Evolutionary conservation across 2,797 vertebrate species (phyloP), one percentile per base, ranked within the genome.

Genomic region (Mormyrus proboscirostris): DNA sequence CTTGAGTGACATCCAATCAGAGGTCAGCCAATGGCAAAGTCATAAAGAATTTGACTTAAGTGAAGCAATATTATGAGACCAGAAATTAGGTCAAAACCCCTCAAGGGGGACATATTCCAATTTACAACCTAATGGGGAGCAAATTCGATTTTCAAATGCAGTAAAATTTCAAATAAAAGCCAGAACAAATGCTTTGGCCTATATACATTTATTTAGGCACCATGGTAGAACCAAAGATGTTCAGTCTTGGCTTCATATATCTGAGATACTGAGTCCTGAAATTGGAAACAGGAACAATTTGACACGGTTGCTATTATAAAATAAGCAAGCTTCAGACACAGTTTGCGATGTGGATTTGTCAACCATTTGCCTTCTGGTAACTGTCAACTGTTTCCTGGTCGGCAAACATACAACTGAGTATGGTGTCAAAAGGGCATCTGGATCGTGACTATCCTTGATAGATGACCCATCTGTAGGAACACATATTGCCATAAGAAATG

Each of bases 81-180:
- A 53, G 65, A 88, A 88, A 53, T 51, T 49, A 51, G 65, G 65
- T 73, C 47, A 29, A 73, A 76, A 51, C 41, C 14, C 47, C 88
- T 88, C 86, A 57, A 87, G 55, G 53, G 79, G 57, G 12, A 86
- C 44, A 62, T 7, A 25, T 29, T 69, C 53, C 29, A 59, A 49
- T 86, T 89, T 85, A 14, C 41, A 65, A 29, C 41, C 22, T 69
- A 83, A 83, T 62, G 47, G 53, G 55, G 82, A 86, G 33, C 41
- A 44, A 57, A 84, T 65, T 59, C 84, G 50, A 89, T 82, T 89
- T 85, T 85, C 10, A 84, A 89, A 85, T 85, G 57, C 25, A 41
- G 53, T 57, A 50, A 55, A 76, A 79, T 83, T 57, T 59, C 49
- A 83, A 88, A 53, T 76, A 22, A 83, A 88, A 55, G 73, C 29